Evolutionary conservation across 2,113 vertebrate species (phyloP).

Genomic region (Cheirogaleus medius): DNA sequence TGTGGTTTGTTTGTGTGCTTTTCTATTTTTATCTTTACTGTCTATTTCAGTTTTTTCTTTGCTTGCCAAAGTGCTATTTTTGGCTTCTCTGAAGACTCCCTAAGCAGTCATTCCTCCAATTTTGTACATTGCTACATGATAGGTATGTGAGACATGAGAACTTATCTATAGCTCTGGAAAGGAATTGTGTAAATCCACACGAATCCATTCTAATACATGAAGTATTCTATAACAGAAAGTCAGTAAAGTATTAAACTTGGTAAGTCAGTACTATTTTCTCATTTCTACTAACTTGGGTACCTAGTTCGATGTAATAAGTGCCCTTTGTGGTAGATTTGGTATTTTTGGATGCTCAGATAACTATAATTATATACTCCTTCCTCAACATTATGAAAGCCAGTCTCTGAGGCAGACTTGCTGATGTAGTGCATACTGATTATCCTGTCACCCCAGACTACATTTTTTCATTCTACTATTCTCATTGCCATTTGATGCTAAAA

Average conservation of each 20-base stretch:
- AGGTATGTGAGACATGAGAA: neutral
- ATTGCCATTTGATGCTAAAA: slow-evolving; percentile 54
- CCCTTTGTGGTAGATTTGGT: neutral
- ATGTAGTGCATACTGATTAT: slow-evolving; percentile 39
- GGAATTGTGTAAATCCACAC: neutral
- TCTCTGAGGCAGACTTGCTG: slow-evolving; percentile 5
- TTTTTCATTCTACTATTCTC: slow-evolving; percentile 40
- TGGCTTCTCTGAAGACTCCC: neutral
- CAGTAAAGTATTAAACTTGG: neutral
- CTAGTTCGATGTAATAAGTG: neutral
- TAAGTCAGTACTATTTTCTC: slow-evolving; percentile 10
- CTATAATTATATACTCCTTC: slow-evolving; percentile 38
- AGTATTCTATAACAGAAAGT: neutral
- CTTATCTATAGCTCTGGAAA: neutral
- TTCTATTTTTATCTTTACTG: neutral
- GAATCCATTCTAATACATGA: neutral
- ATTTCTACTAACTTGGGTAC: slow-evolving; percentile 10
- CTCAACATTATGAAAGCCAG: slow-evolving; percentile 36
- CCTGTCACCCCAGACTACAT: neutral
- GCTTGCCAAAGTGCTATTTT: neutral
- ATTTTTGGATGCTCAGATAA: slow-evolving; percentile 51
- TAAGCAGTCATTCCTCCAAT: neutral
- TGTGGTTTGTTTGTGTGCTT: neutral
- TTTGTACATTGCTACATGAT: neutral
- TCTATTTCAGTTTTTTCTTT: neutral